Base-by-base conservation (phyloP, 2,888 invertebrate genomes). In the Drymonia ruficornis region DNA sequence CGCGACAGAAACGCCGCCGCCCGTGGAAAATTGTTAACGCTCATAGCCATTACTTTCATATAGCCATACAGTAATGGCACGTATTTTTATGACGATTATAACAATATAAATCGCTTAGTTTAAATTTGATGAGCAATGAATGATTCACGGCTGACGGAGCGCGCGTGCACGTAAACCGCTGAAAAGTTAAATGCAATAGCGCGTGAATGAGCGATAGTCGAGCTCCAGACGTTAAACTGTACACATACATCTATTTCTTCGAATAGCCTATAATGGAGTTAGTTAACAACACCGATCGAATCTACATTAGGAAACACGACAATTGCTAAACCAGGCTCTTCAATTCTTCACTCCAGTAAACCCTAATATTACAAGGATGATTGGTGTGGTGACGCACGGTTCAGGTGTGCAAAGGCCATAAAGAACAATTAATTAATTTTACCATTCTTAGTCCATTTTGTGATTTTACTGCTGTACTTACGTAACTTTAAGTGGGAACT, bases 21-120 rank as follows among this genome's bases (percentile, higher is more conserved):
- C 76, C 75, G 72, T 74, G 76, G 76, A 80, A 83, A 82, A 82
- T 84, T 80, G 79, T 77, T 82, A 78, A 74, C 76, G 76, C 72
- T 79, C 78, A 78, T 69, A 71, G 66, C 76, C 76, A 79, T 84
- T 79, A 74, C 80, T 84, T 83, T 83, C 76, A 74, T 84, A 82
- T 77, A 78, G 74, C 72, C 80, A 72, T 72, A 74, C 71, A 68
- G 65, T 71, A 71, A 70, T 70, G 69, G 71, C 53, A 71, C 72
- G 63, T 68, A 61, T 70, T 77, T 68, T 72, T 64, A 67, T 67
- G 76, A 70, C 74, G 66, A 75, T 70, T 67, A 66, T 66, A 59
- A 65, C 56, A 51, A 65, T 71, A 43, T 43, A 66, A 67, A 72
- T 70, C 19, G 49, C 34, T 18, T 46, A 29, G 15, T 65, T 59